Conservation (phyloP, 2,113 vertebrate species). For the Redunca redunca region DNA sequence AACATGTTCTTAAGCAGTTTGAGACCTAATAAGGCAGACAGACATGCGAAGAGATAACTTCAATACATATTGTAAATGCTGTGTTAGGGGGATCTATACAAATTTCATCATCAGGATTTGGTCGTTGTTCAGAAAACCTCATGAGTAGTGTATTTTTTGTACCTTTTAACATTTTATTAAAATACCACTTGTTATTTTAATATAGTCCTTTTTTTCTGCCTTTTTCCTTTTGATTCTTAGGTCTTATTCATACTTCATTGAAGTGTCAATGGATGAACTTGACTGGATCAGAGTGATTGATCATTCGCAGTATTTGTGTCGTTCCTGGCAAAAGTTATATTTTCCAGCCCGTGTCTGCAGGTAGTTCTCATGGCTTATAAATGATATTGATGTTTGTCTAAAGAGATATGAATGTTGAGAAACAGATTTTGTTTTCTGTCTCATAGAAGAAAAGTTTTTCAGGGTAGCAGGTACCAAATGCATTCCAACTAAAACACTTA, state of each 20-base stretch:
- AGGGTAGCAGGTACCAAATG: not conserved
- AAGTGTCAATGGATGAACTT: slow-evolving; percentile 98
- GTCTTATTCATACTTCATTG: slow-evolving; percentile 98
- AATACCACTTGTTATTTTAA: not conserved
- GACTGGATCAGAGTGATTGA: slow-evolving; percentile 98
- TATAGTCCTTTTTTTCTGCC: not conserved
- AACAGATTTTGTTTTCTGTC: not conserved
- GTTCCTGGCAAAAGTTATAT: slow-evolving; percentile 97
- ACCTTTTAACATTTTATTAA: not conserved
- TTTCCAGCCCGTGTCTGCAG: slow-evolving; percentile 96
- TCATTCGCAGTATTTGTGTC: slow-evolving; percentile 94
- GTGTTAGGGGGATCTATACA: not conserved
- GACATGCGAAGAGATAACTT: not conserved
- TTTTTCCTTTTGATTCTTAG: slow-evolving; percentile 75
- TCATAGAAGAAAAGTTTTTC: not conserved
- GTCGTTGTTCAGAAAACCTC: not conserved
- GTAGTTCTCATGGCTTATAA: slow-evolving; percentile 77
- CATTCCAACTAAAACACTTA: not conserved
- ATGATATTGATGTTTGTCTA: slow-evolving; percentile 29
- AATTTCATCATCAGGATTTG: not conserved
- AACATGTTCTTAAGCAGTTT: not conserved
- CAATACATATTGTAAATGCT: not conserved
- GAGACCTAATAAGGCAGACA: not conserved
- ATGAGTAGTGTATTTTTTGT: not conserved
- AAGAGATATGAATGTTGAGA: slow-evolving; percentile 27